These are phyloP conservation scores for Montifringilla adamsi DNA, from an alignment of 2,113 vertebrate species.

Conservation along the genomic window DNA sequence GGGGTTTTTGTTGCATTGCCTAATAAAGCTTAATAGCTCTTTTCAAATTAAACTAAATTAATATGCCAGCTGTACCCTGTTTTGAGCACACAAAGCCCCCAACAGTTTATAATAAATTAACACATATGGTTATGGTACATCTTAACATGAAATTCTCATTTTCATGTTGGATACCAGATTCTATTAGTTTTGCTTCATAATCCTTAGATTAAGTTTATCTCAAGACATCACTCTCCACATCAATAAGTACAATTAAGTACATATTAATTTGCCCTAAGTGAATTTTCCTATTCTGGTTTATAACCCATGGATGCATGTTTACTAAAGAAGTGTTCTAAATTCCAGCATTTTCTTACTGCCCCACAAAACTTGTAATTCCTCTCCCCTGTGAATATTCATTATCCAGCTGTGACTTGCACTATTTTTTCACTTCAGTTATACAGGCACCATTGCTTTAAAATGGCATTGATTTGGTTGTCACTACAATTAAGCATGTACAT, in stretches of 20 bases:
- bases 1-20: neutral
- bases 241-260: conserved; percentile 44
- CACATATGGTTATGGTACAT: conserved; percentile 44
- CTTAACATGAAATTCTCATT: conserved; percentile 52
- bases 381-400: neutral
- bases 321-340: neutral
- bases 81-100: conserved; percentile 13
- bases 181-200: conserved; percentile 61
- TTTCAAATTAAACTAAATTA: conserved; percentile 58
- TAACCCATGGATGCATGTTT: neutral
- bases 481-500: neutral
- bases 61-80: conserved; percentile 42
- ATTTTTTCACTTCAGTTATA: neutral
- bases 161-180: conserved; percentile 35
- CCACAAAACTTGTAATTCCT: neutral
- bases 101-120: conserved; percentile 53
- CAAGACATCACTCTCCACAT: conserved; percentile 35
- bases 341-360: neutral
- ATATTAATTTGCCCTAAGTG: conserved; percentile 41
- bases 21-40: conserved; percentile 32
- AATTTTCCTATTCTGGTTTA: neutral
- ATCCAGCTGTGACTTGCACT: neutral
- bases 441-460: neutral
- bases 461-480: neutral
- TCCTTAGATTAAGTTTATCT: conserved; percentile 61